Evolutionary conservation across 2,888 invertebrate genomes (phyloP).

Genomic region (Thecocarcelia acutangulata): DNA sequence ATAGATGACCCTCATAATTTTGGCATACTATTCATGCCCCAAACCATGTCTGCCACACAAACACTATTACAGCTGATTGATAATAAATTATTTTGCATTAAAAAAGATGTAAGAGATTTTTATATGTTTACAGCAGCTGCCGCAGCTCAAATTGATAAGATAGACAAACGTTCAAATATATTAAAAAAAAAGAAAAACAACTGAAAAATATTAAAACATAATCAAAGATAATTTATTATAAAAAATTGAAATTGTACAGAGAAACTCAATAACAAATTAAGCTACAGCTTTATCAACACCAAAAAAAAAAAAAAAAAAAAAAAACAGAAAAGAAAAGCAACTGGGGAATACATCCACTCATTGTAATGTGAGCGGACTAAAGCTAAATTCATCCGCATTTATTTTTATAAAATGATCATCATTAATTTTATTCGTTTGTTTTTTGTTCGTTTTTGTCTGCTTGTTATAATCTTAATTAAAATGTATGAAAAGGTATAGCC

Average conservation of each 20-base stretch:
- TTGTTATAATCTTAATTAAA: constrained; percentile 76
- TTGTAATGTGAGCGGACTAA: neutral
- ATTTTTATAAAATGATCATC: constrained; percentile 51
- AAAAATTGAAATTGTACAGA: constrained; percentile 5
- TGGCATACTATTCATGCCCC: constrained; percentile 17
- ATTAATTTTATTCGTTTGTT: constrained; percentile 51
- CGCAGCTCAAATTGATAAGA: constrained; percentile 52
- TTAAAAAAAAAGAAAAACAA: constrained; percentile 37
- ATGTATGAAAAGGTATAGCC: constrained; percentile 72
- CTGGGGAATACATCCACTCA: neutral
- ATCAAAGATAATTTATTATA: constrained; percentile 58
- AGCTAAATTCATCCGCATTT: neutral
- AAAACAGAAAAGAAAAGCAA: neutral
- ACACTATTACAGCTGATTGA: constrained; percentile 52
- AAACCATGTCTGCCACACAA: constrained; percentile 24
- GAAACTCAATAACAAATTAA: neutral
- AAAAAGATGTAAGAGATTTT: constrained; percentile 31
- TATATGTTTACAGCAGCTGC: constrained; percentile 41
- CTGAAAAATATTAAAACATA: constrained; percentile 55
- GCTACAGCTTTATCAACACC: constrained; percentile 46
- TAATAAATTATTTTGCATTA: constrained; percentile 53
- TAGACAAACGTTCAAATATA: constrained; percentile 38
- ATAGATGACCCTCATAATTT: constrained; percentile 56
- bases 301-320: neutral
- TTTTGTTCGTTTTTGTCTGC: neutral